Evolutionary conservation across 2,888 invertebrate species (phyloP).

Genomic region (Piscicola geometra): DNA sequence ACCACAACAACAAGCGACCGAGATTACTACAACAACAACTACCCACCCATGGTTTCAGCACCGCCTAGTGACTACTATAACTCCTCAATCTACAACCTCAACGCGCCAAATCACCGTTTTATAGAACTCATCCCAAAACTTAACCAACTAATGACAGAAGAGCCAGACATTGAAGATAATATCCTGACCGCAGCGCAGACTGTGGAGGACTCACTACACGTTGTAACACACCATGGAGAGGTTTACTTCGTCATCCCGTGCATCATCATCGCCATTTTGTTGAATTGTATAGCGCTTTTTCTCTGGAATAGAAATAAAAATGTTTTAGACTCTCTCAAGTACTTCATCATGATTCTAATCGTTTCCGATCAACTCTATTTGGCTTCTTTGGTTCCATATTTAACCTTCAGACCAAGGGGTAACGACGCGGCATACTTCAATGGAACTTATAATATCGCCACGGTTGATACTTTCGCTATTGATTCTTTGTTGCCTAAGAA

Average conservation of each 20-base stretch:
- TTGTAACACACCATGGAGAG: neutral
- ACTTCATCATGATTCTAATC: neutral
- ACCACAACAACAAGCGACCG: no score
- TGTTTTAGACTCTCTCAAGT: neutral
- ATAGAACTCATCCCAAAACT: no score
- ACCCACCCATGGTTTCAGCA: no score
- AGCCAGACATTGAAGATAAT: neutral
- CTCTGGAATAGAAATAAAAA: constrained; percentile 12
- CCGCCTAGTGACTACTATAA: no score
- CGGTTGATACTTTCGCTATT: no score
- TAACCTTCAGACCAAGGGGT: constrained; percentile 21
- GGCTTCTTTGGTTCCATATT: constrained; percentile 5
- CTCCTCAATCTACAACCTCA: no score
- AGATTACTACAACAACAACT: no score
- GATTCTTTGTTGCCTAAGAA: no score
- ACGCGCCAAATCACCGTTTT: no score
- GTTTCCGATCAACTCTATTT: constrained; percentile 22
- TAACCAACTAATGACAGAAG: no score
- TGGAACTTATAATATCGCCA: no score
- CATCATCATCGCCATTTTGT: constrained; percentile 12
- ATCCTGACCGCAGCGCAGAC: neutral
- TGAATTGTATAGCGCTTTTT: constrained; percentile 10
- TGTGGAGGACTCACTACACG: neutral
- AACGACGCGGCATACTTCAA: constrained; percentile 2
- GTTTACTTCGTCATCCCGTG: constrained; percentile 5